Conservation (phyloP, 35 echinoderm and acorn worm genomes). For the Holothuria glaberrima region DNA sequence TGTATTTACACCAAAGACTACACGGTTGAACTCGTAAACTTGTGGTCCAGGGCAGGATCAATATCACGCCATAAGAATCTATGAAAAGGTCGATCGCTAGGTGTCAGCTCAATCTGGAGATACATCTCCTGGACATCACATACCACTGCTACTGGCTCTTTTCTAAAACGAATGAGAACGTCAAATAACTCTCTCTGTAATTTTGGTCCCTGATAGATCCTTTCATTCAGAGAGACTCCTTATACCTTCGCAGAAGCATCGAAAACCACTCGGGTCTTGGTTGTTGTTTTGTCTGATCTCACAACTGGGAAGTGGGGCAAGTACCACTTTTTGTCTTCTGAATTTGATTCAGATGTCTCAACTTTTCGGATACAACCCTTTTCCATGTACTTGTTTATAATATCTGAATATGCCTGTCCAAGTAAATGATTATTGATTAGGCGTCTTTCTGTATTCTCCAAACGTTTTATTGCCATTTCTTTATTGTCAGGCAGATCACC, state of each 20-base stretch:
- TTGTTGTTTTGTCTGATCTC: constrained; percentile 37
- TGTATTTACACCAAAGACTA: constrained; percentile 53
- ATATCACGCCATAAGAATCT: constrained; percentile 42
- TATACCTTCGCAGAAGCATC: constrained; percentile 40
- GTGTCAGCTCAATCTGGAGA: background rate
- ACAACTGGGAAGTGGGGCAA: constrained; percentile 65
- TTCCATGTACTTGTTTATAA: background rate
- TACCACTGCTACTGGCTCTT: constrained; percentile 46
- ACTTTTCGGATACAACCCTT: constrained; percentile 50
- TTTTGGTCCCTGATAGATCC: constrained; percentile 49
- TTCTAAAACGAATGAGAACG: constrained; percentile 43
- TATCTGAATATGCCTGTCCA: constrained; percentile 1
- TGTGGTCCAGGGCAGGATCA: background rate
- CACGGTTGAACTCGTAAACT: constrained; percentile 42
- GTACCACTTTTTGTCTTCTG: constrained; percentile 1
- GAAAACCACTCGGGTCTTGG: constrained; percentile 33
- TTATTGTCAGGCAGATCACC: constrained; percentile 11
- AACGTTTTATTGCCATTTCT: background rate
- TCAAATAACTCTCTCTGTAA: constrained; percentile 52
- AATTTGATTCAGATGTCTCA: background rate
- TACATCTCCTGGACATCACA: constrained; percentile 54
- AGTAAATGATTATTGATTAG: background rate
- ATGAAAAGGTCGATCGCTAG: background rate
- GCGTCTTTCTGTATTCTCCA: constrained; percentile 30
- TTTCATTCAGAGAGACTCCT: constrained; percentile 23